Evolutionary conservation across 2,113 vertebrate genomes (phyloP).

Genomic region (Globicephala melas): DNA sequence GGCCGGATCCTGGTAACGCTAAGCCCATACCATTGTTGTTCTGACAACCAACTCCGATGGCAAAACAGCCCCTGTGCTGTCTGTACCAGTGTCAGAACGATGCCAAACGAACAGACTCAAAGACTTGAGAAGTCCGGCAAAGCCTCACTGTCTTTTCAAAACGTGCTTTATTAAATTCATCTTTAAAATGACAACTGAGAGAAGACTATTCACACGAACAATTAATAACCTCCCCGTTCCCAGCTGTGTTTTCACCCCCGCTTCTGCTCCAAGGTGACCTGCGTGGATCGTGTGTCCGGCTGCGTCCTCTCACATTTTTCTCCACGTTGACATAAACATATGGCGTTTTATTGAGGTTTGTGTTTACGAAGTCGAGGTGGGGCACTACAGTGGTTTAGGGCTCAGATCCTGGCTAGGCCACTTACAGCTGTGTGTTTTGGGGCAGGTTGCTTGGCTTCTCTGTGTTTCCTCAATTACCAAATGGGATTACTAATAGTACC

Average conservation of each 20-base stretch:
- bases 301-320: neutral
- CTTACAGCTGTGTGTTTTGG: neutral
- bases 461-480: neutral
- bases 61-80: neutral
- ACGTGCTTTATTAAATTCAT: neutral
- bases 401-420: neutral
- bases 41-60: neutral
- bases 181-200: neutral
- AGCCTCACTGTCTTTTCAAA: neutral
- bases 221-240: neutral
- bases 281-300: rapidly evolving
- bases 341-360: neutral
- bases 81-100: neutral
- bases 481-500: rapidly evolving
- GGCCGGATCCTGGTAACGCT: neutral
- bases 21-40: rapidly evolving
- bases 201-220: neutral
- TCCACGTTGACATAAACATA: neutral
- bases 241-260: no score
- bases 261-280: neutral
- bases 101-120: neutral
- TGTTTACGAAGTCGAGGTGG: neutral
- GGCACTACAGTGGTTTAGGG: neutral
- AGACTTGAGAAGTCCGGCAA: neutral
- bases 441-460: neutral